These are phyloP conservation scores for Hippocampus abdominalis DNA, from an alignment of 2,113 vertebrate genomes.

Conservation along the genomic window DNA sequence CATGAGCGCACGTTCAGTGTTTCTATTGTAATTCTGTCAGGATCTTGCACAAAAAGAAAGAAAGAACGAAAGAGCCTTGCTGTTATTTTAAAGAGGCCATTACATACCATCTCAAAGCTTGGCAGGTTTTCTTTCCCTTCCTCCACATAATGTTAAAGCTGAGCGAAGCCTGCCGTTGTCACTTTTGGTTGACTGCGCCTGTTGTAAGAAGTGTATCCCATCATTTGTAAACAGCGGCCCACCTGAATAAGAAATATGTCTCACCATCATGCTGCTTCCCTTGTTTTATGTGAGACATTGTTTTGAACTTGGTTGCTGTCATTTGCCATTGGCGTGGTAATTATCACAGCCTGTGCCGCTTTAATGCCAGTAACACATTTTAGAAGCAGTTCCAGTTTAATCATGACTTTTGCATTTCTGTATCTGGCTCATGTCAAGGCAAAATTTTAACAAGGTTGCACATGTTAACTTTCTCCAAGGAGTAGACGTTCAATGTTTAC, in stretches of 20 bases:
- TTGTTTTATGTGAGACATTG: neutral
- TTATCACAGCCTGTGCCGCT: neutral
- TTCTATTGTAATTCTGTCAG: slow-evolving; percentile 60
- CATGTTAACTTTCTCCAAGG: no score
- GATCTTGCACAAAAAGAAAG: slow-evolving; percentile 46
- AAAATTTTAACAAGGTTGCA: neutral
- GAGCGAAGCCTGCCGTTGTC: slow-evolving; percentile 22
- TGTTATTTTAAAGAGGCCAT: slow-evolving; percentile 31
- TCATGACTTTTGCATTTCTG: neutral
- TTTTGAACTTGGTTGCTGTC: neutral
- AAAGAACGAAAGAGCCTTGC: slow-evolving; percentile 33
- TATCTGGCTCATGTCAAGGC: neutral
- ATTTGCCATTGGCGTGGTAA: neutral
- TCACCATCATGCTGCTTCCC: slow-evolving; percentile 35
- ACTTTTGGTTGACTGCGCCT: slow-evolving; percentile 19
- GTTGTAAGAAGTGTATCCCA: slow-evolving; percentile 49
- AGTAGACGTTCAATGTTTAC: no score
- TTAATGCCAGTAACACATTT: neutral
- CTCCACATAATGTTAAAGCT: slow-evolving; percentile 14
- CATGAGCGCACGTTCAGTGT: slow-evolving; percentile 41
- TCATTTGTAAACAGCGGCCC: slow-evolving; percentile 14
- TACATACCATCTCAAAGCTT: slow-evolving; percentile 37
- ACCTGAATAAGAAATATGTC: slow-evolving; percentile 58
- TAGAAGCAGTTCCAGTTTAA: neutral
- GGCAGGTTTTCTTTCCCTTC: slow-evolving; percentile 23